A percentile compares a stretch with the other conserved stretches of the same genome.
Conservation (phyloP, 2,888 invertebrate genomes). For the Stegophylla sp. region DNA sequence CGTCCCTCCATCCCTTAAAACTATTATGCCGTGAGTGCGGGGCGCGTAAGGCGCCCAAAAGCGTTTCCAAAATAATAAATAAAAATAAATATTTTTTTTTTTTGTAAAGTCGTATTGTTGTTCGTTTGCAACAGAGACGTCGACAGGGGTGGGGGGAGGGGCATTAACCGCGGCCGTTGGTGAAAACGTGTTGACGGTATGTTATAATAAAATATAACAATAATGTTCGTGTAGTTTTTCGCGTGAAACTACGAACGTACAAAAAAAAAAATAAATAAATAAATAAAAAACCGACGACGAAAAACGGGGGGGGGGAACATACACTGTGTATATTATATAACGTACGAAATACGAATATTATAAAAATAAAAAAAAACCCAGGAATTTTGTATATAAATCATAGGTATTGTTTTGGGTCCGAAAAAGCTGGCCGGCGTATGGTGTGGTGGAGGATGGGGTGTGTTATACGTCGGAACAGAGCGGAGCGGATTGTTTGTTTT, state of each 20-base stretch:
- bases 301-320: no score
- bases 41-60: no score
- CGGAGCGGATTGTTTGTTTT: slow-evolving; percentile 23
- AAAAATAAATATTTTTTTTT: no score
- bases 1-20: no score
- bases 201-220: no score
- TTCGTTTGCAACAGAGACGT: no score
- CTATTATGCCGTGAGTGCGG: no score
- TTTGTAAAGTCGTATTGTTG: no score
- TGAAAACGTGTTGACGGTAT: background rate
- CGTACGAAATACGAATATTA: background rate
- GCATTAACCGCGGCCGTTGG: background rate
- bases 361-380: background rate
- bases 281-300: no score
- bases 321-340: no score
- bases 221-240: background rate
- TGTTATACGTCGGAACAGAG: background rate
- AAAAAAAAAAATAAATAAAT: slow-evolving; percentile 33
- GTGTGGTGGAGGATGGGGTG: background rate
- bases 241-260: background rate
- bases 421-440: background rate
- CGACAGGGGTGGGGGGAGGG: background rate
- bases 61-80: no score
- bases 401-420: slow-evolving; percentile 8
- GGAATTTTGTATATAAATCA: slow-evolving; percentile 35